Evolutionary conservation across 2,797 vertebrate species (phyloP).

Genomic region (Diplodus puntazzo): DNA sequence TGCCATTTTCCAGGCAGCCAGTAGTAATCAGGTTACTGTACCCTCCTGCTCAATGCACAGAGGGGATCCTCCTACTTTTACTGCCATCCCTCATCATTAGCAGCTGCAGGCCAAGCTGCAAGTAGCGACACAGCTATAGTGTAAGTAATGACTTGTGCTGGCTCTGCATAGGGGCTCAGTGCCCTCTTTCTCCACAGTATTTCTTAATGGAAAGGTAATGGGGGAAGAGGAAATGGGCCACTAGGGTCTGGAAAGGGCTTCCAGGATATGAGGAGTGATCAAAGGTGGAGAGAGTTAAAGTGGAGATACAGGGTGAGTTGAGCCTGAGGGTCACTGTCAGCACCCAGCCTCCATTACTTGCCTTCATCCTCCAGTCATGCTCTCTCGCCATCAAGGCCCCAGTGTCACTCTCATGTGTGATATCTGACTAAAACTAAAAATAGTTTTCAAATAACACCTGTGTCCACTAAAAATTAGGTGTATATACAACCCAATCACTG

Average conservation of each 20-base stretch:
- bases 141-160: conserved; percentile 66
- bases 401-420: conserved; percentile 1
- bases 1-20: conserved; percentile 68
- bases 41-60: conserved; percentile 69
- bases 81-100: conserved; percentile 79
- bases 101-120: conserved; percentile 68
- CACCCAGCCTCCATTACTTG: conserved; percentile 37
- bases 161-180: conserved; percentile 46
- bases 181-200: conserved; percentile 55
- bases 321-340: conserved; percentile 44
- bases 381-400: conserved; percentile 6
- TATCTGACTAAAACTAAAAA: neutral
- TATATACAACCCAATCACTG: too few relatives aligned
- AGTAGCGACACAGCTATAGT: conserved; percentile 58
- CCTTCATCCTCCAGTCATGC: conserved; percentile 32
- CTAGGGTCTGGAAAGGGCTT: conserved; percentile 41
- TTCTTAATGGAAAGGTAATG: conserved; percentile 71
- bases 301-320: conserved; percentile 42
- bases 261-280: conserved; percentile 56
- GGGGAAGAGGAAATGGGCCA: conserved; percentile 57
- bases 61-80: conserved; percentile 75
- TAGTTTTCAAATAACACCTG: neutral
- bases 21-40: conserved; percentile 81
- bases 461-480: neutral
- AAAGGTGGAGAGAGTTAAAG: conserved; percentile 42